Evolutionary conservation across 2,797 vertebrate genomes (phyloP).

Genomic region (Masticophis lateralis): DNA sequence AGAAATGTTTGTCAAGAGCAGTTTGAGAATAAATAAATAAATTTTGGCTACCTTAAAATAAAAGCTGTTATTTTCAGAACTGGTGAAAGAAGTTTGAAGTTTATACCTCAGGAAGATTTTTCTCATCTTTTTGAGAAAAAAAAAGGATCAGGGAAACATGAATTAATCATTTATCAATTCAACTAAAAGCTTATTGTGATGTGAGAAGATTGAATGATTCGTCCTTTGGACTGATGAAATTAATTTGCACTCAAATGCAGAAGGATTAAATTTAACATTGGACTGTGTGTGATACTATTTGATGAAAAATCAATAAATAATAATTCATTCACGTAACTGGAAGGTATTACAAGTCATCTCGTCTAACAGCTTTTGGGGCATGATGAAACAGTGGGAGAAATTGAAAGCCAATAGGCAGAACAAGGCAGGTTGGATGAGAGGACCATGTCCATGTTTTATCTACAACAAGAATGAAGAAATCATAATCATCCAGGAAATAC

Average conservation of each 20-base stretch:
- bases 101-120: conserved; percentile 3
- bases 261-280: conserved; percentile 9
- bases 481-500: background rate
- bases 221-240: conserved; percentile 16
- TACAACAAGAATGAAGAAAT: background rate
- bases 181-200: conserved; percentile 29
- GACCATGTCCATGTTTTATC: background rate
- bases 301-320: conserved; percentile 20
- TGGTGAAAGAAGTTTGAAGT: background rate
- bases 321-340: background rate
- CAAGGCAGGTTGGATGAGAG: background rate
- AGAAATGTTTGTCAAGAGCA: background rate
- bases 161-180: conserved; percentile 31
- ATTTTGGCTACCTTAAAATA: background rate
- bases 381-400: background rate
- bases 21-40: background rate
- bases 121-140: background rate
- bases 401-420: background rate
- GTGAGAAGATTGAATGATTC: conserved; percentile 11
- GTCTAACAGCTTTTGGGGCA: background rate
- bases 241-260: conserved; percentile 14
- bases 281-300: background rate
- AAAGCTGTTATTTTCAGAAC: background rate
- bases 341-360: background rate
- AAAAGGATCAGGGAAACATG: background rate